Evolutionary conservation across 2,888 invertebrate genomes (phyloP).

Genomic region (Tetheella fluctuosa): DNA sequence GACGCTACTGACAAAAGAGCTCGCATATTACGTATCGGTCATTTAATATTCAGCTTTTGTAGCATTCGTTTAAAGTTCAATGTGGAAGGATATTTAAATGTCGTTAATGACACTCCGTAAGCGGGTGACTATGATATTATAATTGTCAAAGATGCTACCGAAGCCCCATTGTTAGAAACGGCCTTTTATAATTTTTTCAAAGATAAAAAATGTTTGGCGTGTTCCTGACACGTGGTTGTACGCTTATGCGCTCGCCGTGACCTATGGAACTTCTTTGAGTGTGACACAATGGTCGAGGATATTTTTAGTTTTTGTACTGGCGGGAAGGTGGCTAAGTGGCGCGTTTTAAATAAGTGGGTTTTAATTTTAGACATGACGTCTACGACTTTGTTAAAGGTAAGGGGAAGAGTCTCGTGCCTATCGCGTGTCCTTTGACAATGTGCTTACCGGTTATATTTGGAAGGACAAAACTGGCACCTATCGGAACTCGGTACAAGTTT

Average conservation of each 20-base stretch:
- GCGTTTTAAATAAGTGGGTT: slow-evolving; percentile 80
- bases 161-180: slow-evolving; percentile 76
- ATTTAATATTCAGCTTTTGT: slow-evolving; percentile 57
- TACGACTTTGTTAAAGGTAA: slow-evolving; percentile 68
- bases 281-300: slow-evolving; percentile 79
- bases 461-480: slow-evolving; percentile 24
- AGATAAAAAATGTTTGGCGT: slow-evolving; percentile 84
- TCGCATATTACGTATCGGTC: slow-evolving; percentile 39
- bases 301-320: slow-evolving; percentile 82
- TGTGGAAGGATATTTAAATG: slow-evolving; percentile 39
- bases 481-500: slow-evolving; percentile 19
- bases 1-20: slow-evolving; percentile 50
- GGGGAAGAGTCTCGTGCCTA: slow-evolving; percentile 79
- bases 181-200: slow-evolving; percentile 82
- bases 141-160: slow-evolving; percentile 85
- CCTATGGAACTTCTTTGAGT: slow-evolving; percentile 82
- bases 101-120: slow-evolving; percentile 57
- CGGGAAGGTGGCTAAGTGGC: slow-evolving; percentile 83
- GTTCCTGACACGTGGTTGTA: slow-evolving; percentile 81
- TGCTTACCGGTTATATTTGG: slow-evolving; percentile 57
- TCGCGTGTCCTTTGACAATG: slow-evolving; percentile 70
- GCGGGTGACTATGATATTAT: slow-evolving; percentile 70
- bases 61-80: slow-evolving; percentile 57
- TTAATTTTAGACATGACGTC: slow-evolving; percentile 82
- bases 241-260: slow-evolving; percentile 75